phyloP scores from a whole-genome alignment of 2,888 invertebrate genomes.

The Mystacides longicornis region DNA sequence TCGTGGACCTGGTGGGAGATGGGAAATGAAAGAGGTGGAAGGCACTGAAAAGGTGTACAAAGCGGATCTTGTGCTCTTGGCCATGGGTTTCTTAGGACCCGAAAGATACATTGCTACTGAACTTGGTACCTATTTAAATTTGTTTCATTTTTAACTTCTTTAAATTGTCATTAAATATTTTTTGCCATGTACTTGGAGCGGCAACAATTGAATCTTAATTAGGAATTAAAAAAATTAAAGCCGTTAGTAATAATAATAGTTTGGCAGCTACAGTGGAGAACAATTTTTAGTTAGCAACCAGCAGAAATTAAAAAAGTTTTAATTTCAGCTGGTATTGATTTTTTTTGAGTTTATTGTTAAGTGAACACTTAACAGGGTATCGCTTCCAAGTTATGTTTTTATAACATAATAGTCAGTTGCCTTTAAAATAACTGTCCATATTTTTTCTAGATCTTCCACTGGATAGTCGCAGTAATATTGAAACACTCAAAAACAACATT shows the following conservation, averaged over 20 bases:
- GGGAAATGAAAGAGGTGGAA: conserved; percentile 85
- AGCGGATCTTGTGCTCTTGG: conserved; percentile 88
- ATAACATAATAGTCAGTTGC: too few relatives aligned
- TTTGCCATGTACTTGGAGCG: too few relatives aligned
- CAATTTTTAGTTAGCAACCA: too few relatives aligned
- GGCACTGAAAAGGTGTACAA: conserved; percentile 73
- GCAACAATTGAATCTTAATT: too few relatives aligned
- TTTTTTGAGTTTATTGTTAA: conserved; percentile 9
- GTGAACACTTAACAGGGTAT: not conserved
- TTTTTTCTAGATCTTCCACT: conserved; percentile 56
- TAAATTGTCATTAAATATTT: too few relatives aligned
- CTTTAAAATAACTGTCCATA: not conserved
- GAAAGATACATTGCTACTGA: conserved; percentile 84
- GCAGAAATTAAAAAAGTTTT: too few relatives aligned
- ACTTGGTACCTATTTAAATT: too few relatives aligned
- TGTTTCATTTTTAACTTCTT: too few relatives aligned
- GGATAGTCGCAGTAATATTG: conserved; percentile 89
- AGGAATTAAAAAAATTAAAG: too few relatives aligned
- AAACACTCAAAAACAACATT: conserved; percentile 63
- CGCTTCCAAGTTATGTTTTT: not conserved
- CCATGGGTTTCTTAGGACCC: conserved; percentile 98
- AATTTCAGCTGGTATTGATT: conserved; percentile 1
- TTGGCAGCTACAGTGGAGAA: too few relatives aligned
- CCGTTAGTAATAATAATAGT: too few relatives aligned
- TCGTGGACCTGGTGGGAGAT: conserved; percentile 84